Percentiles rank a stretch among this genome's conserved stretches.
Conservation (phyloP, 2,797 vertebrate species). For the Gymnoscopelus braueri region DNA sequence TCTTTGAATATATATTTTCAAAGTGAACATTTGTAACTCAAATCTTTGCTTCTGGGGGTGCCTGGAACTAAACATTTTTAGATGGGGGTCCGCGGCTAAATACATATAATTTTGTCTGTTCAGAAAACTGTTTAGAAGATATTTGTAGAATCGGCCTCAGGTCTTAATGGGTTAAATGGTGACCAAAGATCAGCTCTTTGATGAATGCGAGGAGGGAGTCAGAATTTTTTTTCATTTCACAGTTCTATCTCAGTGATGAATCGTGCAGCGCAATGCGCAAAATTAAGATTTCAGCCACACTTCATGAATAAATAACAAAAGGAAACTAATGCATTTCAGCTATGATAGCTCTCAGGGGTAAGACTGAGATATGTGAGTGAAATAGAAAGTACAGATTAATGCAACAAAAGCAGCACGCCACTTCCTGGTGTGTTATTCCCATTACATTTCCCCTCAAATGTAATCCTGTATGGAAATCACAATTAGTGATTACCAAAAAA, state of each 20-base stretch:
- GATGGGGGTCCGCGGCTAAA: too few relatives aligned
- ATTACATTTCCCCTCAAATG: conserved; percentile 13
- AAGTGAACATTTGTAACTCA: too few relatives aligned
- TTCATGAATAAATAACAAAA: conserved; percentile 33
- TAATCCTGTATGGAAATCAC: neutral
- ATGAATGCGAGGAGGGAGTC: conserved; percentile 8
- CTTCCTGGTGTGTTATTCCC: conserved; percentile 14
- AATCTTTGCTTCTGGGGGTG: too few relatives aligned
- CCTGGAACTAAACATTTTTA: too few relatives aligned
- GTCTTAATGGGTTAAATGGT: conserved; percentile 18
- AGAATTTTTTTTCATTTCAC: neutral
- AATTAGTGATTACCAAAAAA: too few relatives aligned
- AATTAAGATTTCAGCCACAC: neutral
- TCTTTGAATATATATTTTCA: too few relatives aligned
- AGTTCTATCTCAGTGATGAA: conserved; percentile 28
- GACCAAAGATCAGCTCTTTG: neutral
- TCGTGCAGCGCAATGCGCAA: conserved; percentile 22
- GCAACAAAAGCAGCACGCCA: conserved; percentile 7
- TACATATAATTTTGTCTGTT: too few relatives aligned
- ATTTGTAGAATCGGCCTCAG: too few relatives aligned
- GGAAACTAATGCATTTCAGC: conserved; percentile 10
- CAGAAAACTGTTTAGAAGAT: too few relatives aligned
- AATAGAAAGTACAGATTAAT: conserved; percentile 17
- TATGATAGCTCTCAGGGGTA: conserved; percentile 26
- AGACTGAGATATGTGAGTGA: conserved; percentile 10